Conservation (phyloP, 2,113 vertebrate genomes). For the Cyanoramphus novaezelandiae region DNA sequence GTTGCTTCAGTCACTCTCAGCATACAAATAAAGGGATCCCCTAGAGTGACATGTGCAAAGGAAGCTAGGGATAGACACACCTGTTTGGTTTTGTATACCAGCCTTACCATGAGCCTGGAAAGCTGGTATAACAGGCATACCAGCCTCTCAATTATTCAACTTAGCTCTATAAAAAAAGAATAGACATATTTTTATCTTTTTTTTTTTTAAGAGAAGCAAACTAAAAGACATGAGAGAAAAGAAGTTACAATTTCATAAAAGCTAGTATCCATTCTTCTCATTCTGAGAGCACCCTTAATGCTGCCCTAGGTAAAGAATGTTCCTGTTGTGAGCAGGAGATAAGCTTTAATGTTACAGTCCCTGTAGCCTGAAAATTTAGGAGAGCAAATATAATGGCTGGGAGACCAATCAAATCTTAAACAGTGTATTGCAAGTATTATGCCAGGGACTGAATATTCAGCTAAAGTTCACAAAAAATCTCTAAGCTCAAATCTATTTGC, state of each 20-base stretch:
- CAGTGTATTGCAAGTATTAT: neutral
- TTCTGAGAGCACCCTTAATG: neutral
- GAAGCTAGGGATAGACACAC: neutral
- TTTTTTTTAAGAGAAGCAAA: neutral
- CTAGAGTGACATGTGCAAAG: neutral
- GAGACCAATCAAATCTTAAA: neutral
- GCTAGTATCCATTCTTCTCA: neutral
- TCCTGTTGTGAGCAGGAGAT: neutral
- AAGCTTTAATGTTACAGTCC: neutral
- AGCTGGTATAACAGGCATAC: neutral
- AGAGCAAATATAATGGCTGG: neutral
- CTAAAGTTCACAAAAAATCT: neutral
- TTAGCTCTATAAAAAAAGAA: neutral
- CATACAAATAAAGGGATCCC: neutral
- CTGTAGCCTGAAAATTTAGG: neutral
- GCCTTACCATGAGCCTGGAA: neutral
- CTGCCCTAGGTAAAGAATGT: neutral
- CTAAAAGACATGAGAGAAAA: neutral
- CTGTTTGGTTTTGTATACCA: neutral
- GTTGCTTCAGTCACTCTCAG: neutral
- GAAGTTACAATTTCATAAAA: neutral
- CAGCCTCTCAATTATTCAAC: neutral
- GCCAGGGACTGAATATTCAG: neutral
- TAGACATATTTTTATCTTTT: neutral
- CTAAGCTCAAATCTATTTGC: neutral